Evolutionary conservation across 2,888 invertebrate genomes (phyloP), one percentile per base, ranked within the genome.

Genomic region (Andrena dorsata): DNA sequence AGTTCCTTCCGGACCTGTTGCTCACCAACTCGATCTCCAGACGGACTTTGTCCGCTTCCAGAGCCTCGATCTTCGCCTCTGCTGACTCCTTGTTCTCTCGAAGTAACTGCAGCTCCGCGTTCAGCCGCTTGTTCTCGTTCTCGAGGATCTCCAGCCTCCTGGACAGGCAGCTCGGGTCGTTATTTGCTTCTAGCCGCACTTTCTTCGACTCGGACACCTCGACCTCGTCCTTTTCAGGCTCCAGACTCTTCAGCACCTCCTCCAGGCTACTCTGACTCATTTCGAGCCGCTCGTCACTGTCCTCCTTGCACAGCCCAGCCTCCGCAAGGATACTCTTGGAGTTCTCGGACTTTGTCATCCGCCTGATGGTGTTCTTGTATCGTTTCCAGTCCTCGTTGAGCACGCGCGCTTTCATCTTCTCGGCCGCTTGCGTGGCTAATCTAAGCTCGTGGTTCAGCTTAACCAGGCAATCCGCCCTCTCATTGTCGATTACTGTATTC

Each of bases 321-420:
- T 92, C 90, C 6, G 90, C 63, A 10, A 90, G 86, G 13, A 88
- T 83, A 16, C 60, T 88, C 41, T 93, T 92, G 1, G 95, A 95
- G 63, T 95, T 95, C 88, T 96, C 96, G 0, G 95, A 95, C 88
- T 96, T 96, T 0, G 96, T 95, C 53, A 97, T 94, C 88, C 96
- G 95, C 86, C 96, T 95, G 81, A 97, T 96, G 0, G 96, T 96
- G 72, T 95, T 95, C 87, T 96, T 96, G 88, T 97, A 95, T 91
- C 96, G 96, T 82, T 94, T 94, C 87, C 96, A 96, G 90, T 97
- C 96, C 69, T 96, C 95, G 13, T 94, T 93, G 2, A 97, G 92
- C 28, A 95, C 93, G 28, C 94, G 93, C 90, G 96, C 96, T 65
- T 96, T 94, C 79, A 96, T 95, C 64, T 96, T 96, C 1, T 94